Conservation (phyloP, 2,797 vertebrate genomes). For the Propithecus perrieri region DNA sequence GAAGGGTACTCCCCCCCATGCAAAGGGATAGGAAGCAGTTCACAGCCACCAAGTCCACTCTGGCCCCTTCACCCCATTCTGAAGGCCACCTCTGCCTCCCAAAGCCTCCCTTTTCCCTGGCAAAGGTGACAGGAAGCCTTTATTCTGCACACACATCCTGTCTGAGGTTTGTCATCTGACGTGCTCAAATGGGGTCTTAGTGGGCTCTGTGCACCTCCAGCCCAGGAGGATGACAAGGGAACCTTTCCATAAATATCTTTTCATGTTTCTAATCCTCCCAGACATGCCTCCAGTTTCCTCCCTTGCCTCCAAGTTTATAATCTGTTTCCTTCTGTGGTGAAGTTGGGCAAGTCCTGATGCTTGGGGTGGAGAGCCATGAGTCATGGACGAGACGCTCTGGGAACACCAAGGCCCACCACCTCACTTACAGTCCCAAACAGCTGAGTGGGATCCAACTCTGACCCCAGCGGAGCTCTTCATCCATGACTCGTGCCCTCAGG, state of each 20-base stretch:
- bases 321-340: conserved; percentile 50
- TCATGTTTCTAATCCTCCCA: neutral
- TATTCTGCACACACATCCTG: neutral
- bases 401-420: neutral
- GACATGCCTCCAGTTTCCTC: conserved; percentile 11
- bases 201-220: neutral
- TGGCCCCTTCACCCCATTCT: neutral
- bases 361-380: conserved; percentile 15
- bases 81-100: neutral
- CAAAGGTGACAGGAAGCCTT: neutral
- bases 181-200: neutral
- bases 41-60: neutral
- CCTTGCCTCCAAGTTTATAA: neutral
- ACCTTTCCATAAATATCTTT: neutral
- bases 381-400: neutral
- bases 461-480: neutral
- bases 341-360: neutral
- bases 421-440: neutral
- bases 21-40: neutral
- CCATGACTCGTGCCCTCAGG: conserved; percentile 6
- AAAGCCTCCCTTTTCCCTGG: neutral
- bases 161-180: neutral
- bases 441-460: neutral
- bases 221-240: neutral
- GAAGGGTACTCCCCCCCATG: neutral